Percentiles rank a stretch among this genome's conserved stretches.
phyloP scores from a whole-genome alignment of 2,797 vertebrate genomes.

The Spheniscus humboldti region DNA sequence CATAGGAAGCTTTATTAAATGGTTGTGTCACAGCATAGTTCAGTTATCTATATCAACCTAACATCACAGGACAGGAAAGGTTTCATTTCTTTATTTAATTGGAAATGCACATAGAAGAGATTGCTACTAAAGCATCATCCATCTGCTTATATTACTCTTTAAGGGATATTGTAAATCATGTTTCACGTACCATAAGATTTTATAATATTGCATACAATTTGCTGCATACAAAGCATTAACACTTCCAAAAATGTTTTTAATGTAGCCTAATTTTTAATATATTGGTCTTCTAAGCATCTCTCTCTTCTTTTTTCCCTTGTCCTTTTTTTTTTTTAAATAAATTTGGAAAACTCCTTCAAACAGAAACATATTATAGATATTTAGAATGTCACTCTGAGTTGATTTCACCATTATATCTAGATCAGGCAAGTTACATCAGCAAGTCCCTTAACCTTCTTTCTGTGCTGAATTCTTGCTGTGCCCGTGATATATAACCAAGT shows the following conservation, averaged over 20 bases:
- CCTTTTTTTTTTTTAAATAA: too few species aligned
- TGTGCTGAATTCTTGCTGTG: not conserved
- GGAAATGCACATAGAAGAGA: not conserved
- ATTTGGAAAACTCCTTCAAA: not conserved
- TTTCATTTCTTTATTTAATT: not conserved
- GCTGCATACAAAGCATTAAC: not conserved
- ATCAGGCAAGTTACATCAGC: not conserved
- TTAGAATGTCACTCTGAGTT: not conserved
- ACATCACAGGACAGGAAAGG: not conserved
- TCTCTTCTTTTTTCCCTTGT: fast-evolving
- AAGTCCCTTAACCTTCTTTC: not conserved
- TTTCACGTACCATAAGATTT: not conserved
- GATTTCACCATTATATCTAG: not conserved
- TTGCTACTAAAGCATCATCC: not conserved
- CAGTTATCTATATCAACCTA: not conserved
- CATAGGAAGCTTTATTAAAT: not conserved
- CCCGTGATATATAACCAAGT: not conserved
- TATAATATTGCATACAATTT: not conserved
- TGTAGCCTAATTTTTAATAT: not conserved
- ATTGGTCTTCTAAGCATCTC: not conserved
- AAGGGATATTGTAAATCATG: not conserved
- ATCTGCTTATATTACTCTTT: not conserved
- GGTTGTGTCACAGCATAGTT: not conserved
- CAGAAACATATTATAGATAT: not conserved
- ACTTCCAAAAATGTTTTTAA: not conserved